A percentile compares a stretch with the other conserved stretches of the same genome.
These are phyloP conservation scores for Thalassophryne amazonica DNA, from an alignment of 2,797 vertebrate species.

Conservation along the genomic window DNA sequence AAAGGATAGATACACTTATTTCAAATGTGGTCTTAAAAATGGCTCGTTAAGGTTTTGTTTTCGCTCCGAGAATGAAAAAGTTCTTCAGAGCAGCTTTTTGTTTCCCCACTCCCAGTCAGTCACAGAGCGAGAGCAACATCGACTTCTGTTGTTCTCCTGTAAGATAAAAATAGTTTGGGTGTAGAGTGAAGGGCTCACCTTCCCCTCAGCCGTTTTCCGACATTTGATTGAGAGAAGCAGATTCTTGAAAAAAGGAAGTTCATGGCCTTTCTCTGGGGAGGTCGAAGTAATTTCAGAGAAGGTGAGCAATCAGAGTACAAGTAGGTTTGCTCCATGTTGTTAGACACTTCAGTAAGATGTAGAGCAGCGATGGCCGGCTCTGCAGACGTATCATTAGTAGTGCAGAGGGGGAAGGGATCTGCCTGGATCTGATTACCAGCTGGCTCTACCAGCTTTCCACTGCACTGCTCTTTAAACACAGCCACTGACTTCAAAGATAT, in stretches of 20 bases:
- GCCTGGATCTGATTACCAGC: constrained; percentile 65
- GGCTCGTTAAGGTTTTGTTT: too few species aligned
- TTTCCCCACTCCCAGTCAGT: too few species aligned
- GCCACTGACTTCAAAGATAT: constrained; percentile 44
- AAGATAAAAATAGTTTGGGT: too few species aligned
- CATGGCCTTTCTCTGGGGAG: constrained; percentile 16
- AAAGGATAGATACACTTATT: too few species aligned
- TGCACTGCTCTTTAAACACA: constrained; percentile 50
- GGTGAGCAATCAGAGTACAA: constrained; percentile 5
- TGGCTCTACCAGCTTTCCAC: constrained; percentile 59
- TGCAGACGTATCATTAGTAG: constrained; percentile 57
- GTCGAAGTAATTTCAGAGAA: constrained; percentile 27
- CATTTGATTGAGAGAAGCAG: constrained; percentile 33
- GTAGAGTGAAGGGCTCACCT: background rate
- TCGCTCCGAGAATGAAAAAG: too few species aligned
- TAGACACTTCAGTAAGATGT: background rate
- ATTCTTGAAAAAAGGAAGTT: too few species aligned
- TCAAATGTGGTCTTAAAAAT: too few species aligned
- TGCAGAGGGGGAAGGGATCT: constrained; percentile 35
- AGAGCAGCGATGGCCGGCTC: constrained; percentile 26
- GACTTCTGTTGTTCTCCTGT: too few species aligned
- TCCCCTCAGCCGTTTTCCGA: constrained; percentile 10
- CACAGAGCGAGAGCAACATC: too few species aligned
- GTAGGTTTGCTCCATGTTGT: constrained; percentile 2
- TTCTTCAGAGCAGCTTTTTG: too few species aligned